These are phyloP conservation scores for Myotis davidii DNA, from an alignment of 2,113 vertebrate species.

Conservation along the genomic window DNA sequence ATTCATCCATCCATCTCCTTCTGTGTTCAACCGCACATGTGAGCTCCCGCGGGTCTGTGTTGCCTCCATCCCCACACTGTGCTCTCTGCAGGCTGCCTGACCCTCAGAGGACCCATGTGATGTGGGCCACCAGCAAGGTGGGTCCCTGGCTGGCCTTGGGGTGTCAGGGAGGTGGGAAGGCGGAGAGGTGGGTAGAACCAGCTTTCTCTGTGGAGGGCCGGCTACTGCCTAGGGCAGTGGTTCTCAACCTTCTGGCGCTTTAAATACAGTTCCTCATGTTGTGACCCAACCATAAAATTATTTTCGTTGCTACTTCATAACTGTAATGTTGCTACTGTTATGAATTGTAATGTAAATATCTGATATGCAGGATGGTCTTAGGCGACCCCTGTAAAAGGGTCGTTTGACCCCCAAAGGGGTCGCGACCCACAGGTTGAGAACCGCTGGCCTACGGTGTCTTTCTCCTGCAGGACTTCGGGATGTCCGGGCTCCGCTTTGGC, in stretches of 20 bases:
- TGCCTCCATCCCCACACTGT: background rate
- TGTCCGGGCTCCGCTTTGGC: constrained; percentile 93
- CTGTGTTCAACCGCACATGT: accelerated
- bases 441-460: background rate
- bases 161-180: too few species aligned
- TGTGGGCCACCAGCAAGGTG: constrained; percentile 98
- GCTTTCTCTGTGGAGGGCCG: background rate
- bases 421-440: too few species aligned
- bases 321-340: too few species aligned
- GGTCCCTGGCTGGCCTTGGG: constrained; percentile 9
- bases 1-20: background rate
- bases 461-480: constrained; percentile 92
- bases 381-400: too few species aligned
- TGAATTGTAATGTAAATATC: too few species aligned
- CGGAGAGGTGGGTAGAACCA: background rate
- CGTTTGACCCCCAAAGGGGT: too few species aligned
- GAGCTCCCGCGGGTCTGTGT: accelerated
- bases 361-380: too few species aligned
- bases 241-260: too few species aligned
- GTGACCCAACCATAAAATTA: too few species aligned
- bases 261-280: too few species aligned
- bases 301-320: too few species aligned
- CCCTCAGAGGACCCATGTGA: constrained; percentile 95
- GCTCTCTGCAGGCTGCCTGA: constrained; percentile 92
- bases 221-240: accelerated